Conservation (phyloP, 2,797 vertebrate genomes). For the Ammospiza maritima region DNA sequence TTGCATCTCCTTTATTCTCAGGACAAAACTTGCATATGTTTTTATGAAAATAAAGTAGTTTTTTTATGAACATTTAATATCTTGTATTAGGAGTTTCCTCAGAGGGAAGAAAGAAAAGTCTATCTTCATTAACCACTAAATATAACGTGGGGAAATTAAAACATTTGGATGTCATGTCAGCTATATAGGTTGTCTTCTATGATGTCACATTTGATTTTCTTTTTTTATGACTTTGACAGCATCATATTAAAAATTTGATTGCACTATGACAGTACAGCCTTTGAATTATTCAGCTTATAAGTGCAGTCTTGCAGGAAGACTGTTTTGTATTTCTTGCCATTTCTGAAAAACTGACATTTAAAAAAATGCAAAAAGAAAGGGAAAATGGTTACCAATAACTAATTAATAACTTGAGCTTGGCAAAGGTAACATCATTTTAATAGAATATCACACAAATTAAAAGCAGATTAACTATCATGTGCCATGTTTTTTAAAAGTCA, state of each 20-base stretch:
- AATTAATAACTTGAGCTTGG: conserved; percentile 41
- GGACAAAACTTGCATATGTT: not conserved
- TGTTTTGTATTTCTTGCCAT: conserved; percentile 38
- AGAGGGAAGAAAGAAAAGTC: not conserved
- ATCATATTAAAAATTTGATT: conserved; percentile 60
- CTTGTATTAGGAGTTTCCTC: not conserved
- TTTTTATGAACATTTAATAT: not conserved
- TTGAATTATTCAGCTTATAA: conserved; percentile 54
- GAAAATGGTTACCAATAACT: conserved; percentile 16
- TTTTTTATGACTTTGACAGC: conserved; percentile 44
- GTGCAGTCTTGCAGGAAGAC: not conserved
- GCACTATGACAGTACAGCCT: conserved; percentile 15
- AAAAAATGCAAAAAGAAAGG: conserved; percentile 6
- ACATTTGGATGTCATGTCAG: conserved; percentile 6
- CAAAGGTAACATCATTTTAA: conserved; percentile 15
- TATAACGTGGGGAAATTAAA: conserved; percentile 52
- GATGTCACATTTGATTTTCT: conserved; percentile 57
- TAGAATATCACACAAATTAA: conserved; percentile 34
- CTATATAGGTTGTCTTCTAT: conserved; percentile 31
- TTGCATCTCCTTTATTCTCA: not conserved
- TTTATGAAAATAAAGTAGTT: not conserved
- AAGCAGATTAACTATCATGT: not conserved
- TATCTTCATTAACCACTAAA: conserved; percentile 22
- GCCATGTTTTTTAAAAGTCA: not conserved
- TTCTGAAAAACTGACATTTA: conserved; percentile 18